Evolutionary conservation across 2,797 vertebrate species (phyloP), one percentile per base, ranked within the genome.

Genomic region (Semotilus atromaculatus): DNA sequence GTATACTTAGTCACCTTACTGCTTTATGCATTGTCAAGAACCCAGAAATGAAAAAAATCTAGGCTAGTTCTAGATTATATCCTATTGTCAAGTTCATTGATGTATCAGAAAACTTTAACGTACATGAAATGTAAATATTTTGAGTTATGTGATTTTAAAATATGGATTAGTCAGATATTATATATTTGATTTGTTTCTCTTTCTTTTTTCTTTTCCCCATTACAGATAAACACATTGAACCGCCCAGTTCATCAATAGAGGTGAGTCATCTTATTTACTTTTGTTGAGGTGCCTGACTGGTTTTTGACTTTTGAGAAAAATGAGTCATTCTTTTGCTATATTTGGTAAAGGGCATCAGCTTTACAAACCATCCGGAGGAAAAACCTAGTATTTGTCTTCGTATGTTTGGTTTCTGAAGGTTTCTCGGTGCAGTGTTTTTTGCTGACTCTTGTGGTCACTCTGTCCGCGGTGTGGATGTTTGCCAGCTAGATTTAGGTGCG

Each of bases 241-340:
- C 71, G 13, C 72, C 83, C 48, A 76, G 72, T 68, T 83, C 87
- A 66, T 88, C 86, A 77, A 64, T 75, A 64, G 87, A 89, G 89
- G 89, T 90, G 87, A 90, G 89, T 90, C 85, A 81, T 88, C 23
- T 5, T 19, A 38, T 82, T 84, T 10, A 19, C 51, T 70, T 60
- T 66, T 81, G 45, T 48, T 71, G 18, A 62, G 19, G 19, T 36
- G 67, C 38, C 45, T 67, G 58, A 67, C 73, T 64, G 31, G 34
- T 80, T 81, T 81, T 83, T 70, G 38, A 34, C 29, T 73, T 58
- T 68, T 45, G n/a, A 43, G 60, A 38, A 36, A 51, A 73, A 23
- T 75, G 21, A 86, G 53, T 86, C 71, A 81, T 38, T 34, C 38
- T 82, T 38, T 66, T 72, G 64, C 62, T 85, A 43, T 87, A 58